phyloP scores from a whole-genome alignment of 2,113 vertebrate genomes.

The Peromyscus maniculatus region DNA sequence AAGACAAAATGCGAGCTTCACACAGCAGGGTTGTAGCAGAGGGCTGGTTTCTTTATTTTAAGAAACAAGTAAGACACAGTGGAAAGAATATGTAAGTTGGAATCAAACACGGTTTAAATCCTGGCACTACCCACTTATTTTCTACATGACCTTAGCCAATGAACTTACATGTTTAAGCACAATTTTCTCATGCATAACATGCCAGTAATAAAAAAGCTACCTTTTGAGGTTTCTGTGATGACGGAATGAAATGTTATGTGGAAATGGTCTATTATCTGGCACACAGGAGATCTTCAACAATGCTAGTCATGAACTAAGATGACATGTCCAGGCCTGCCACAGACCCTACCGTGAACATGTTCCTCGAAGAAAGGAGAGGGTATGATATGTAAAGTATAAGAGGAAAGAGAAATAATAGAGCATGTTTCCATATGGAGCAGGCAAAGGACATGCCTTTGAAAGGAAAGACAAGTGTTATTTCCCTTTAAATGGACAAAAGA shows the following conservation, averaged over 20 bases:
- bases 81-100: conserved; percentile 50
- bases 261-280: conserved; percentile 4
- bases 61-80: conserved; percentile 49
- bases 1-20: conserved; percentile 56
- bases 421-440: background rate
- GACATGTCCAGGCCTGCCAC: background rate
- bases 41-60: conserved; percentile 47
- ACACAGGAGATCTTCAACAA: background rate
- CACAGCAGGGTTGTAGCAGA: conserved; percentile 41
- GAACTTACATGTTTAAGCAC: conserved; percentile 46
- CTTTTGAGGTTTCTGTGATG: conserved; percentile 38
- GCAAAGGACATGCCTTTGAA: background rate
- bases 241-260: conserved; percentile 42
- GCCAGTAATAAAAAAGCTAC: conserved; percentile 40
- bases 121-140: conserved; percentile 24
- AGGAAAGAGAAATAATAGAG: conserved; percentile 49
- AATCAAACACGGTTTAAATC: conserved; percentile 69
- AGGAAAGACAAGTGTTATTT: conserved; percentile 16
- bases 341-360: background rate
- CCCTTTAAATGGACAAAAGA: conserved; percentile 47
- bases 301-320: background rate
- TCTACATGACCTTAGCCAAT: conserved; percentile 7
- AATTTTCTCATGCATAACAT: conserved; percentile 31
- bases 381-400: background rate
- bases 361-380: background rate